phyloP scores from a whole-genome alignment of 2,888 invertebrate genomes.

The Drosophila hawaiiensis region DNA sequence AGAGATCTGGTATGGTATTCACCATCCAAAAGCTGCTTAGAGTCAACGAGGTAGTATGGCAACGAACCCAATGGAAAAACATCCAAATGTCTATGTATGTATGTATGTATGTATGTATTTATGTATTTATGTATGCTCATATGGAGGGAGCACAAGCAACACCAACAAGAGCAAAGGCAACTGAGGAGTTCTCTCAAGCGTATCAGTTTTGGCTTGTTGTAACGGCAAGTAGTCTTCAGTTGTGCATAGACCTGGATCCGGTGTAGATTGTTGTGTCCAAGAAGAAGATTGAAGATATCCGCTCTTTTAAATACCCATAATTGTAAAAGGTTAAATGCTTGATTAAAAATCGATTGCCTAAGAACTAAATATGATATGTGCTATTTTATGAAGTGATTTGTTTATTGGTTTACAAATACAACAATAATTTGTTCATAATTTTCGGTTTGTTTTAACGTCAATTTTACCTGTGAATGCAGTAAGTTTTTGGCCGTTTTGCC shows the following conservation, averaged over 20 bases:
- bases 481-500: constrained; percentile 21
- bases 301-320: neutral
- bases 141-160: neutral
- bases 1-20: constrained; percentile 46
- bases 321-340: constrained; percentile 2
- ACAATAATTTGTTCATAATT: constrained; percentile 8
- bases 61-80: constrained; percentile 36
- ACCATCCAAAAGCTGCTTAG: constrained; percentile 26
- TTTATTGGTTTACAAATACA: neutral
- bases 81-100: constrained; percentile 7
- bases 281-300: constrained; percentile 22
- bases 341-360: neutral
- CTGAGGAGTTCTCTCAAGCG: constrained; percentile 75
- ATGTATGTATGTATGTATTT: constrained; percentile 1
- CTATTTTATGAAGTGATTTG: neutral
- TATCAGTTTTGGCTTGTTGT: constrained; percentile 72
- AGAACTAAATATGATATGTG: neutral
- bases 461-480: constrained; percentile 15
- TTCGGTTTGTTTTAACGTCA: neutral
- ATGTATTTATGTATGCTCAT: constrained; percentile 1
- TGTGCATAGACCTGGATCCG: constrained; percentile 64
- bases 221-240: constrained; percentile 77
- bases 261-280: constrained; percentile 42
- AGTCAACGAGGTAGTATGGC: constrained; percentile 40
- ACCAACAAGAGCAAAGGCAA: constrained; percentile 22